These are phyloP conservation scores for Furcula furcula DNA, from an alignment of 2,888 invertebrate genomes.

Conservation along the genomic window DNA sequence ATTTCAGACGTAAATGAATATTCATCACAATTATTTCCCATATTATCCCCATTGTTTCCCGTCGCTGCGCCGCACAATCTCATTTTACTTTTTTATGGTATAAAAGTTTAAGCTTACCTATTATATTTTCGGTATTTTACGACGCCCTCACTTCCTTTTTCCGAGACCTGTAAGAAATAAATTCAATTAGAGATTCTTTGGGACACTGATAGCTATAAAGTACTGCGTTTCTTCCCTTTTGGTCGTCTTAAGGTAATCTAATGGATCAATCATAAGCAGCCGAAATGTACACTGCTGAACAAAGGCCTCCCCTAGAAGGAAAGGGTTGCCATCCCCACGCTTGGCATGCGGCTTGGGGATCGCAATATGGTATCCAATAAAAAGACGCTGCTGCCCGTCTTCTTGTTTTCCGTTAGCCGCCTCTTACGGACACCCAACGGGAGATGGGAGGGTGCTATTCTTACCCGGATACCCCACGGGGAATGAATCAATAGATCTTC, in stretches of 20 bases:
- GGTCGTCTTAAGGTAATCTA: neutral
- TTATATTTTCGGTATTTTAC: constrained; percentile 17
- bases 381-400: too few species aligned
- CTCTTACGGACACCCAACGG: too few species aligned
- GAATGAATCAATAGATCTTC: too few species aligned
- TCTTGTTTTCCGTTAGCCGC: too few species aligned
- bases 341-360: too few species aligned
- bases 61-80: constrained; percentile 4
- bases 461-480: too few species aligned
- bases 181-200: constrained; percentile 7
- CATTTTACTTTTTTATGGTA: constrained; percentile 7
- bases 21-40: constrained; percentile 20
- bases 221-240: constrained; percentile 4
- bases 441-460: too few species aligned
- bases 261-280: too few species aligned
- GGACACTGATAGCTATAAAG: constrained; percentile 6
- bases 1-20: constrained; percentile 19
- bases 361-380: too few species aligned
- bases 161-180: constrained; percentile 21
- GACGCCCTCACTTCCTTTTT: constrained; percentile 6
- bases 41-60: constrained; percentile 14
- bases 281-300: too few species aligned
- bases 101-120: constrained; percentile 21
- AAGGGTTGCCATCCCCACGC: too few species aligned
- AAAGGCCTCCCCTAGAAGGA: too few species aligned